Conservation (phyloP, 2,888 invertebrate species). For the Phengaris alcon region DNA sequence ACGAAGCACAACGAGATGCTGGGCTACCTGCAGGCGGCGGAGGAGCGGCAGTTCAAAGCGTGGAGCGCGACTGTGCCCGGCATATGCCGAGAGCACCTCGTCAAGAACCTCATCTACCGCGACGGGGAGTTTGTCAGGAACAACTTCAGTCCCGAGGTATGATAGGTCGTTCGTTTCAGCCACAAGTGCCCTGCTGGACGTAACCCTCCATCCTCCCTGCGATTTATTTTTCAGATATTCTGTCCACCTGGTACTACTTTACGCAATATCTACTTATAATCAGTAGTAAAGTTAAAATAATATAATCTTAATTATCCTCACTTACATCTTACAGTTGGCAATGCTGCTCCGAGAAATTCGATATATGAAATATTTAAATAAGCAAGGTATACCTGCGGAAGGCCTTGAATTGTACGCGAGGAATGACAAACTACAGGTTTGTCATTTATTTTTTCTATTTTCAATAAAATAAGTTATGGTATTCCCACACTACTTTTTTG, state of each 20-base stretch:
- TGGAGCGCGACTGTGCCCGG: constrained; percentile 85
- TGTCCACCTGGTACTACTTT: no score
- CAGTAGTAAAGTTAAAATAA: background rate
- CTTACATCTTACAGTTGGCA: constrained; percentile 76
- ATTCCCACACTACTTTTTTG: no score
- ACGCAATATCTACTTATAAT: no score
- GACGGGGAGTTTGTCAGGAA: constrained; percentile 77
- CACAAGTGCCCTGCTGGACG: no score
- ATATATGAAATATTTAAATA: constrained; percentile 84
- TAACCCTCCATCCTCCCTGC: no score
- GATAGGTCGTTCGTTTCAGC: no score
- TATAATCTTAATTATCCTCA: background rate
- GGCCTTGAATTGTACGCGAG: constrained; percentile 82
- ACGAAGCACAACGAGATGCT: constrained; percentile 84
- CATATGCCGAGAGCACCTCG: constrained; percentile 81
- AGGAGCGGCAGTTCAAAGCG: constrained; percentile 80
- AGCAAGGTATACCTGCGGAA: constrained; percentile 81
- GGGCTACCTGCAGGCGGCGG: constrained; percentile 80
- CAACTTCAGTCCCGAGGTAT: constrained; percentile 83
- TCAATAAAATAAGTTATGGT: no score
- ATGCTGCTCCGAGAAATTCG: constrained; percentile 89
- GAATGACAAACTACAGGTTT: constrained; percentile 83
- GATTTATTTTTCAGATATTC: no score
- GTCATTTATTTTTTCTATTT: background rate
- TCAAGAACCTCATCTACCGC: constrained; percentile 80